These are phyloP conservation scores for Drosophila formosana DNA, from an alignment of 2,888 invertebrate species.

Conservation along the genomic window DNA sequence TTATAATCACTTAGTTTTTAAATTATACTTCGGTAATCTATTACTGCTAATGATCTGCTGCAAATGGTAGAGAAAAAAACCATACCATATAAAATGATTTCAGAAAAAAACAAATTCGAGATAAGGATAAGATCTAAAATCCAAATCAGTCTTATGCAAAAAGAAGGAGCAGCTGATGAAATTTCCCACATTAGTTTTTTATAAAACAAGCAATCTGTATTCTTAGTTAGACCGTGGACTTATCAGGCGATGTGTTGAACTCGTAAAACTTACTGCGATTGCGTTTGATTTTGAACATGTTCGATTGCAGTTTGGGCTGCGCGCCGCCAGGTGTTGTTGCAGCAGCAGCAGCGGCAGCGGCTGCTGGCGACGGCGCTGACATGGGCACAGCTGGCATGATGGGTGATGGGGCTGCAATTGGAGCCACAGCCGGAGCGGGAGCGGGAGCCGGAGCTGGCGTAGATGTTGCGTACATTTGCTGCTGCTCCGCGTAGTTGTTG, in stretches of 20 bases:
- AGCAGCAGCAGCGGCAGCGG: conserved; percentile 25
- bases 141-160: no score
- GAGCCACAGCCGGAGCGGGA: conserved; percentile 18
- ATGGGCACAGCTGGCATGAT: conserved; percentile 25
- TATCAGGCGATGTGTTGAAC: background rate
- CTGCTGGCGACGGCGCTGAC: conserved; percentile 17
- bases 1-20: no score
- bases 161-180: no score
- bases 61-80: no score
- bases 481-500: conserved; percentile 29
- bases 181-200: no score
- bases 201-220: no score
- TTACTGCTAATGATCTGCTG: no score
- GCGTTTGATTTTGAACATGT: conserved; percentile 93
- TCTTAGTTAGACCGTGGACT: background rate
- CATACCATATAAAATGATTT: no score
- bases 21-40: no score
- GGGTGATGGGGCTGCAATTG: conserved; percentile 17
- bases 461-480: conserved; percentile 28
- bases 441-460: conserved; percentile 37
- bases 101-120: no score
- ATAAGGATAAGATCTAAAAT: no score
- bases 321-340: conserved; percentile 42
- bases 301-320: conserved; percentile 86
- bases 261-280: conserved; percentile 88